Evolutionary conservation across 2,888 invertebrate species (phyloP).

Genomic region (Nephrotoma guestfalica): DNA sequence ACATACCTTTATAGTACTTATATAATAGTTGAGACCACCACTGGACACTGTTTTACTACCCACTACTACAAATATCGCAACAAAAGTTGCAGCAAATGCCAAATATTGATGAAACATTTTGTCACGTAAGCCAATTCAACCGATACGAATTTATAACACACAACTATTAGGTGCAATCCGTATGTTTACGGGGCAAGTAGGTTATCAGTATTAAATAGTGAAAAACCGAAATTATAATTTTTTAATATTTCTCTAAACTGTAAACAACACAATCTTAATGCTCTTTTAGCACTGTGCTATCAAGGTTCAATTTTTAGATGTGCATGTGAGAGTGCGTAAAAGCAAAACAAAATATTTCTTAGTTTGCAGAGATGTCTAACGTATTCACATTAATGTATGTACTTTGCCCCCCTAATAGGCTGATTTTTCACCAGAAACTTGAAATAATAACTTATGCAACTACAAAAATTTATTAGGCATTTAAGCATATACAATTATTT

Average conservation of each 20-base stretch:
- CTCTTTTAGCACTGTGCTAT: not conserved
- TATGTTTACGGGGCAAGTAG: not conserved
- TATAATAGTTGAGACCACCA: not conserved
- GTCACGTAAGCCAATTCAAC: not conserved
- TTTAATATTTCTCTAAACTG: too few species aligned
- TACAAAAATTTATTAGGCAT: not conserved
- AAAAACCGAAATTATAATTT: not conserved
- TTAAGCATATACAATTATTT: not conserved
- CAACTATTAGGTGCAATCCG: too few species aligned
- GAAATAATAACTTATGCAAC: too few species aligned
- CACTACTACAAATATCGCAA: not conserved
- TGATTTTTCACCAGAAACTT: too few species aligned
- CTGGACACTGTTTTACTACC: not conserved
- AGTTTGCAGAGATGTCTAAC: not conserved
- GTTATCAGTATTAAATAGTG: not conserved
- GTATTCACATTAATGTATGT: not conserved
- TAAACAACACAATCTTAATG: not conserved
- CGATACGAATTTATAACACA: too few species aligned
- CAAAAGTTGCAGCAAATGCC: not conserved
- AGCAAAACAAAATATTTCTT: not conserved
- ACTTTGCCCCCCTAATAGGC: too few species aligned
- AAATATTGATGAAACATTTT: not conserved
- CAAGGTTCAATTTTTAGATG: not conserved
- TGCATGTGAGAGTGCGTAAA: not conserved
- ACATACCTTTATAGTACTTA: not conserved